Percentiles rank a stretch among this genome's conserved stretches.
These are phyloP conservation scores for Cataglyphis hispanica DNA, from an alignment of 1,140 invertebrate genomes.

Conservation along the genomic window DNA sequence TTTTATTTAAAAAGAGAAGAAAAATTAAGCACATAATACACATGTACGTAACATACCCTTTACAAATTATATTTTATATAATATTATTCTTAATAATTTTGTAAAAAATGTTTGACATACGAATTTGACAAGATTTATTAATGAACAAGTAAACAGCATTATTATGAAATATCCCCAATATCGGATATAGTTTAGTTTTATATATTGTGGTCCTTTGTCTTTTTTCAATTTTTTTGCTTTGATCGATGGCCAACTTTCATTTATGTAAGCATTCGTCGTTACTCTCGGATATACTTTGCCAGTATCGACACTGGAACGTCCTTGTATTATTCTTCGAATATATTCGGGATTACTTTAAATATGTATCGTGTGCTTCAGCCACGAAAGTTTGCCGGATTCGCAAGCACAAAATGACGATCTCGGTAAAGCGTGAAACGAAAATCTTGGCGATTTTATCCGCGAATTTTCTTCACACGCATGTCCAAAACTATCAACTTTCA, in stretches of 20 bases:
- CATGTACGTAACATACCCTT: background rate
- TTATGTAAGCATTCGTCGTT: slow-evolving; percentile 24
- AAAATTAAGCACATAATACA: background rate
- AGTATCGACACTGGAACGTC: background rate
- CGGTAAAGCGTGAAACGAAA: slow-evolving; percentile 24
- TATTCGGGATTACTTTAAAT: slow-evolving; percentile 45
- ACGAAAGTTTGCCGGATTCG: background rate
- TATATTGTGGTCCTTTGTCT: slow-evolving; percentile 19
- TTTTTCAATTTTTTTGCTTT: slow-evolving; percentile 46
- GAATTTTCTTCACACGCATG: slow-evolving; percentile 14
- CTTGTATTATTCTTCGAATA: slow-evolving; percentile 4
- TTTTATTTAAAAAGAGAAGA: background rate
- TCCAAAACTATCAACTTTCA: slow-evolving; percentile 30
- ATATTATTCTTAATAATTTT: background rate
- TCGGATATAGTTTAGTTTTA: slow-evolving; percentile 25
- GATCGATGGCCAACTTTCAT: slow-evolving; percentile 67
- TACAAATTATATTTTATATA: background rate
- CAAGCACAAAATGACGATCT: background rate
- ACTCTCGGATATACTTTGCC: slow-evolving; percentile 41
- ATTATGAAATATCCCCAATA: background rate
- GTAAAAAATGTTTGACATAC: background rate
- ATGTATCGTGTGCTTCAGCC: background rate
- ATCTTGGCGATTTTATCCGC: background rate
- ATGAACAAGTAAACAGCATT: slow-evolving; percentile 12
- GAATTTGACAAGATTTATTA: background rate